Conservation (phyloP, 2,113 vertebrate species). For the Buteo buteo region DNA sequence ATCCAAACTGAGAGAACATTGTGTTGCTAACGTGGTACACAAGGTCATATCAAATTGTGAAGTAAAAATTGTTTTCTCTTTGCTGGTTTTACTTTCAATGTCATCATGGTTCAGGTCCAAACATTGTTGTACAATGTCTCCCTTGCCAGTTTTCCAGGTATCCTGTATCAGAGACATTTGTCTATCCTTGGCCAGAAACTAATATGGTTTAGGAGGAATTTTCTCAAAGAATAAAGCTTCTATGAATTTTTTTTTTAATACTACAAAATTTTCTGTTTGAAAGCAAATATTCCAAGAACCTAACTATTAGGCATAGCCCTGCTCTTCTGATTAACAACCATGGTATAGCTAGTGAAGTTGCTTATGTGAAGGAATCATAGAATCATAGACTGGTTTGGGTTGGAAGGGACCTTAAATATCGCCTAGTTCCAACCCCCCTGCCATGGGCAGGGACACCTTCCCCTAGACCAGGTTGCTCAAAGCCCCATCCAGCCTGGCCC, state of each 20-base stretch:
- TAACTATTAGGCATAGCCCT: not conserved
- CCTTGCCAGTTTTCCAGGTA: not conserved
- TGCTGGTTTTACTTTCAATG: constrained; percentile 19
- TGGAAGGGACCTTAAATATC: too few species aligned
- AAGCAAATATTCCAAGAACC: not conserved
- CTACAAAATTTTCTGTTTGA: not conserved
- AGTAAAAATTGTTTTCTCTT: not conserved
- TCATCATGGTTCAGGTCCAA: not conserved
- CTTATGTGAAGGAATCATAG: not conserved
- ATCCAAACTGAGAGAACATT: constrained; percentile 29
- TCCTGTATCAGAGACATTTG: not conserved
- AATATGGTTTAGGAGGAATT: not conserved
- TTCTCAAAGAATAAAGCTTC: not conserved
- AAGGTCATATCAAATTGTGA: constrained; percentile 13
- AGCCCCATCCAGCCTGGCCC: too few species aligned
- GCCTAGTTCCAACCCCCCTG: too few species aligned
- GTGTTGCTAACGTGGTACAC: not conserved
- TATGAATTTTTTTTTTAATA: not conserved
- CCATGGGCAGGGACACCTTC: too few species aligned
- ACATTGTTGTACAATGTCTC: not conserved
- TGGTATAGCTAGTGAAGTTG: not conserved
- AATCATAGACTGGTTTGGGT: too few species aligned
- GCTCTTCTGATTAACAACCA: not conserved
- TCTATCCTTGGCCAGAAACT: not conserved
- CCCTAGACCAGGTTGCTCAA: too few species aligned